Evolutionary conservation across 2,797 vertebrate species (phyloP), one percentile per base, ranked within the genome.

Genomic region (Lacerta bilineata): DNA sequence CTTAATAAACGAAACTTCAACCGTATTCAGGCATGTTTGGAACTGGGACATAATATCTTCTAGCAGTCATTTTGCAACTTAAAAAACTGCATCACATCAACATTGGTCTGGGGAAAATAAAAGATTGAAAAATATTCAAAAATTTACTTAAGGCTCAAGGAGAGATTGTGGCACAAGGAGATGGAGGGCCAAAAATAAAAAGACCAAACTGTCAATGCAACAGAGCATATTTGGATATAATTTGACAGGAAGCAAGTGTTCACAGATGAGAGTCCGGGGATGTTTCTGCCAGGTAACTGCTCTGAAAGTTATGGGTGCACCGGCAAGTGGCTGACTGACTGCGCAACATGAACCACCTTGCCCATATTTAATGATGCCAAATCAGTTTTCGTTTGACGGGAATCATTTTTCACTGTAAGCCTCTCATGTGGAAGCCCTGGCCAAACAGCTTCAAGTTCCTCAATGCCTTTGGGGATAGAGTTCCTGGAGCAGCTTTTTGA

Each of bases 401-500:
- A 74, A 91, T 95, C 96, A 96, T 97, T 97, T 97, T 96, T 97
- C 96, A 96, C 29, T 0, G 89, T 88, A 89, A 85, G 92, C 33
- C 95, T 93, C 89, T 92, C 0, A 17, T 94, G 93, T 96, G 91
- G 72, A 91, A 89, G 93, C 94, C 88, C 94, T 93, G 94, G 90
- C 95, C 95, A 93, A 94, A 90, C 75, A 94, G 95, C 92, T 96
- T 90, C 95, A 97, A 97, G 94, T 96, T 97, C 95, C 95, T 97
- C 95, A 97, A 93, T 90, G 94, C 93, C 81, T 94, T 86, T 46
- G 95, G 95, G 96, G 93, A 94, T 87, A 94, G 88, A 88, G 71
- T 96, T 97, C 93, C 95, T 92, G 95, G 96, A 96, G 96, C 91
- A 95, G 95, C 87, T 92, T 97, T 55, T 94, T 91, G 93, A 83